Evolutionary conservation across 2,113 vertebrate species (phyloP), one percentile per base, ranked within the genome.

Genomic region (Brachypteracias leptosomus): DNA sequence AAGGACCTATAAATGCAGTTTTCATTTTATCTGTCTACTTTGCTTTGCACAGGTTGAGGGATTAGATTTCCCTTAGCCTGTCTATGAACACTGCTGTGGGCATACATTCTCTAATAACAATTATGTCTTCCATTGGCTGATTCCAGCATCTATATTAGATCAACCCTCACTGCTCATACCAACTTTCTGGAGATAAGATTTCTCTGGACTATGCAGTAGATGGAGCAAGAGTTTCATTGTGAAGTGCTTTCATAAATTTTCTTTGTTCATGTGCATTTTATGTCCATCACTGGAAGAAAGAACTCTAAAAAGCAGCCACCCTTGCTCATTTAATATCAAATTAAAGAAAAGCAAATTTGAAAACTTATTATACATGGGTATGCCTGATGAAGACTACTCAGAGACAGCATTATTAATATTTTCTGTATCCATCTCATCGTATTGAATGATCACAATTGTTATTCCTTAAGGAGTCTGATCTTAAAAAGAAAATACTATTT

Each of bases 191-290:
- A 44, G 58, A 25, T 75, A 82, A 90, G 65, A 82, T 82, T 94
- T 86, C 70, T 94, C 81, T 79, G 36, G 44, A 85, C 40, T 89
- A 84, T 28, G 93, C 93, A 95, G 95, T 10, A 96, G 96, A 97
- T 89, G 81, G 95, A 95, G 93, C 89, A 96, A 96, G 95, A 92
- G 87, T 72, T 95, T 89, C 94, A 92, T 17, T 57, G 40, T 46
- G 28, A 93, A 95, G 46, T 11, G 70, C 52, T 70, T 86, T 74
- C 44, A 78, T 28, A 35, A 67, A 89, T 92, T 85, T 82, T 89
- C 93, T 95, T 96, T 95, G 88, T 93, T 91, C 73, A 5, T 26
- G 28, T 74, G 14, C 22, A 63, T 54, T 36, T 89, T 82, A 40
- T 2, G 10, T 12, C 52, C 33, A 57, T 18, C 20, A 54, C 19